A percentile compares a stretch with the other conserved stretches of the same genome.
Evolutionary conservation across 2,888 invertebrate genomes (phyloP).

Genomic region (Gryllus longicercus): DNA sequence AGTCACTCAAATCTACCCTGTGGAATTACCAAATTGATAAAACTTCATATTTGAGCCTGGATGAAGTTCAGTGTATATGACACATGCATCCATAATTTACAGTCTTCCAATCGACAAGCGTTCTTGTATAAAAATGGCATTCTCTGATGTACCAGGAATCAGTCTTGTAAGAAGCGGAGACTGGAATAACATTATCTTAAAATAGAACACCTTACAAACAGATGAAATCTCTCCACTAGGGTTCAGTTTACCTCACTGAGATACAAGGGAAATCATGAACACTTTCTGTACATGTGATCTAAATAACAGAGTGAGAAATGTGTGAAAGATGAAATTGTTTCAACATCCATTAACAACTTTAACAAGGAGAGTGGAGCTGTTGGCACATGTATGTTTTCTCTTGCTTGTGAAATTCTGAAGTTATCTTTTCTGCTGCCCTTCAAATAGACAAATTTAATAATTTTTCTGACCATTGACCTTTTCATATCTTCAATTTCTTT

Average conservation of each 20-base stretch:
- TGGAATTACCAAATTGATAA: slow-evolving; percentile 17
- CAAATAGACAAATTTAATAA: background rate
- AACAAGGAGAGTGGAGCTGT: slow-evolving; percentile 6
- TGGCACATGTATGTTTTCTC: background rate
- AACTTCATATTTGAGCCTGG: slow-evolving; percentile 17
- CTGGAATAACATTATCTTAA: slow-evolving; percentile 17
- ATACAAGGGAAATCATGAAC: slow-evolving; percentile 6
- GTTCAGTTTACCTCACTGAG: background rate
- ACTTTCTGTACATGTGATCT: slow-evolving; percentile 10
- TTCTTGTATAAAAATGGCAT: slow-evolving; percentile 11
- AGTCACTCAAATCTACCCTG: slow-evolving; percentile 3
- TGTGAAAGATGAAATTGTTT: background rate
- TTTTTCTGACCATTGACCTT: background rate
- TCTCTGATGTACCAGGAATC: slow-evolving; percentile 6
- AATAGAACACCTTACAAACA: slow-evolving; percentile 10
- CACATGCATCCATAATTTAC: background rate
- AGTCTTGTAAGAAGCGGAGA: slow-evolving; percentile 17
- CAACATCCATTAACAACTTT: slow-evolving; percentile 8
- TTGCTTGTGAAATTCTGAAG: background rate
- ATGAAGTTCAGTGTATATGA: slow-evolving; percentile 11
- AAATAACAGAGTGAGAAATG: slow-evolving; percentile 10
- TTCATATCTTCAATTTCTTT: background rate
- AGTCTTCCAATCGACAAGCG: slow-evolving; percentile 4
- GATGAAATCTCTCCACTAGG: slow-evolving; percentile 2
- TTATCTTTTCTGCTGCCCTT: background rate